Percentiles rank a stretch among this genome's conserved stretches.
These are phyloP conservation scores for Siniperca scherzeri DNA, from an alignment of 2,797 vertebrate genomes.

Conservation along the genomic window DNA sequence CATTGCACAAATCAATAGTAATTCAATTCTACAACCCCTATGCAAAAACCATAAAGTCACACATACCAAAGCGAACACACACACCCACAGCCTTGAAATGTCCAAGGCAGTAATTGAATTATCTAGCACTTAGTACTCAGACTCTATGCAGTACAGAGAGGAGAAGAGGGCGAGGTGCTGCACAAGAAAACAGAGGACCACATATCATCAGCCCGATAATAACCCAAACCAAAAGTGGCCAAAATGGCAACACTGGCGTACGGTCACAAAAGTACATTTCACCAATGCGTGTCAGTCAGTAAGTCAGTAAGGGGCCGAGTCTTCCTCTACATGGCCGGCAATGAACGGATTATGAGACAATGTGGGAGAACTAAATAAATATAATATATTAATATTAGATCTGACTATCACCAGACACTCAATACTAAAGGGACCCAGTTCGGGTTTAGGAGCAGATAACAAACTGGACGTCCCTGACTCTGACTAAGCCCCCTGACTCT, in stretches of 20 bases:
- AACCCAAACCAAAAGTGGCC: neutral
- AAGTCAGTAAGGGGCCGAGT: neutral
- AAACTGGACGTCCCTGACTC: neutral
- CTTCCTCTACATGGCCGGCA: too few species aligned
- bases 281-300: too few species aligned
- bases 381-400: neutral
- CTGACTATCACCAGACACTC: neutral
- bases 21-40: slow-evolving; percentile 68
- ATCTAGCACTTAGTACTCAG: slow-evolving; percentile 33
- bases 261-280: too few species aligned
- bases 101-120: slow-evolving; percentile 64
- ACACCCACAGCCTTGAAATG: slow-evolving; percentile 19
- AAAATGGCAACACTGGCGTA: neutral
- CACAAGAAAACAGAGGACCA: neutral
- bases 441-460: neutral
- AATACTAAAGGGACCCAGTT: too few species aligned
- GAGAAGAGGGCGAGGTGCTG: slow-evolving; percentile 9
- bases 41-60: slow-evolving; percentile 19
- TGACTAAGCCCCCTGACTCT: neutral
- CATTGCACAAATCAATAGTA: slow-evolving; percentile 75
- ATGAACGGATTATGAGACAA: too few species aligned
- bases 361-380: too few species aligned
- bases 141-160: slow-evolving; percentile 26
- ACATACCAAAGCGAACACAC: slow-evolving; percentile 2
- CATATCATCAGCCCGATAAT: too few species aligned